Evolutionary conservation across 2,888 invertebrate genomes (phyloP), one percentile per base, ranked within the genome.

Genomic region (Hirtodrosophila trivittata): DNA sequence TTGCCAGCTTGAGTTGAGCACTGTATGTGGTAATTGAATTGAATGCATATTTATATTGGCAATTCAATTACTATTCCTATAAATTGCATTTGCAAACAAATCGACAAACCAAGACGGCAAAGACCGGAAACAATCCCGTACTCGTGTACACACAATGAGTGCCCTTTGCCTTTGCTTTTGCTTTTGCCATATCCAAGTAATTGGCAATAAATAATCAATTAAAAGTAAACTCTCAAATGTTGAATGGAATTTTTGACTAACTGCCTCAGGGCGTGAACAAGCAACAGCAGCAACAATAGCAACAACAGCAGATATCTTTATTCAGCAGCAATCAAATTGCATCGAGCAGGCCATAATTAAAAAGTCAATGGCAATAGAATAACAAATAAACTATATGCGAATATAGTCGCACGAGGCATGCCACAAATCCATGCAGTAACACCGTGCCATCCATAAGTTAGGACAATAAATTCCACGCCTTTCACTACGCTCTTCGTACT

Each of bases 141-240:
- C 18, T 21, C 18, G 18, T 21, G 3, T 13, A 12, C 13, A 52
- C 38, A 57, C 37, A 66, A 52, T 51, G 28, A 26, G 21, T 35
- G 33, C 28, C 30, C 33, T 38, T 49, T 68, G 49, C n/a, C n/a
- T n/a, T n/a, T n/a, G n/a, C 57, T 9, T 37, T 32, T 41, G 14
- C 26, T 5, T 21, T 21, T 2, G 18, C 38, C 16, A 47, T 37
- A 41, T 12, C 10, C 38, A 37, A 46, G 45, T 58, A 66, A 62
- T 57, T 64, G 64, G 46, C 73, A 77, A 84, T 83, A 70, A 80
- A 81, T 81, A 81, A 66, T 57, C 81, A 81, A 80, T 75, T 66
- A 68, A 70, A 66, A 49, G 41, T 64, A 72, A 83, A 80, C 64
- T 63, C 52, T 64, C 46, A 51, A 49, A 58, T 28, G 35, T 38